Evolutionary conservation across 2,113 vertebrate genomes (phyloP).

Genomic region (Marmota monax): DNA sequence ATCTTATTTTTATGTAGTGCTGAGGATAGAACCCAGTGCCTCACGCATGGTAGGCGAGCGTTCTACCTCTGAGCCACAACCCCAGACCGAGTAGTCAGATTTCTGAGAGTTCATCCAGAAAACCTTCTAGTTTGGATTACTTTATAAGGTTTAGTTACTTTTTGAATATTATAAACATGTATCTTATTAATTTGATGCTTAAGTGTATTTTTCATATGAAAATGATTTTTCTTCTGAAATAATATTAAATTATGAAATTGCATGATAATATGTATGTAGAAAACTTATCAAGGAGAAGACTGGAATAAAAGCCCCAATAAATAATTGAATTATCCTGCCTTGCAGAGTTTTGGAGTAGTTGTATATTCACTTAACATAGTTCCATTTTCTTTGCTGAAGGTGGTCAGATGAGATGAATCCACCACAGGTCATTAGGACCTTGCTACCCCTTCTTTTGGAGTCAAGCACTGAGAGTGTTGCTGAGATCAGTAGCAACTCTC

Average conservation of each 20-base stretch:
- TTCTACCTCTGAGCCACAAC: too few relatives aligned
- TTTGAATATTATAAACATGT: not conserved
- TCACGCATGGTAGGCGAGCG: too few relatives aligned
- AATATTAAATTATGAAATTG: not conserved
- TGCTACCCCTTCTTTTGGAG: conserved; percentile 96
- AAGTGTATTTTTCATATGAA: not conserved
- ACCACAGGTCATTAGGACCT: conserved; percentile 92
- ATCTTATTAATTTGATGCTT: conserved; percentile 5
- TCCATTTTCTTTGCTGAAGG: conserved; percentile 70
- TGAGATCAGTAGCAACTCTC: conserved; percentile 95
- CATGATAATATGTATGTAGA: not conserved
- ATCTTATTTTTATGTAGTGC: too few relatives aligned
- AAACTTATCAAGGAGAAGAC: not conserved
- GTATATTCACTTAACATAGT: conserved; percentile 18
- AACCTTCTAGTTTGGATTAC: not conserved
- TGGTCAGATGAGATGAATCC: conserved; percentile 96
- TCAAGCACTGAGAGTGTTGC: conserved; percentile 97
- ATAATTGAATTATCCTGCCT: not conserved
- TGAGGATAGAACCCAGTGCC: too few relatives aligned
- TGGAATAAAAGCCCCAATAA: not conserved
- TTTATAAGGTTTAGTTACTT: conserved; percentile 31
- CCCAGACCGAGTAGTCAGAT: not conserved
- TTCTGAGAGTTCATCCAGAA: not conserved
- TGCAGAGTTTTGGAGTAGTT: not conserved
- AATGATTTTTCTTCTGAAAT: conserved; percentile 2